A percentile compares a stretch with the other conserved stretches of the same genome.
These are phyloP conservation scores for Eupithecia pulchellata DNA, from an alignment of 2,888 invertebrate genomes.

Conservation along the genomic window DNA sequence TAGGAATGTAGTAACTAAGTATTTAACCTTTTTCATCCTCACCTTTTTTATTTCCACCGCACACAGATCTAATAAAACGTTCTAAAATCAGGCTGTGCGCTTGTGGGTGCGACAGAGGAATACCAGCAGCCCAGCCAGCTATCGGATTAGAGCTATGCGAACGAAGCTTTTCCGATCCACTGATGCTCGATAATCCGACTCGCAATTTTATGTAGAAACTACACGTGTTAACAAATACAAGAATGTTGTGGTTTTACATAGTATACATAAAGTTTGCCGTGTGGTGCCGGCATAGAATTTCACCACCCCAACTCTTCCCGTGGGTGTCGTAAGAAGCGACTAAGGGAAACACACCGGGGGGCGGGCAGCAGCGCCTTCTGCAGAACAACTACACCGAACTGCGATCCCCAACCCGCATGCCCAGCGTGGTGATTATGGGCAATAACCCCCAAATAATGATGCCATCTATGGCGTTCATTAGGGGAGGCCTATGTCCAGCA, in stretches of 20 bases:
- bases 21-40: neutral
- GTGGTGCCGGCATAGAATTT: no score
- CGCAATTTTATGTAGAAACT: slow-evolving; percentile 5
- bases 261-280: no score
- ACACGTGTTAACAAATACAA: neutral
- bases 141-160: slow-evolving; percentile 52
- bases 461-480: no score
- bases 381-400: no score
- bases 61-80: neutral
- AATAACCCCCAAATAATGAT: no score
- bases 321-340: no score
- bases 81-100: neutral
- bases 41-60: neutral
- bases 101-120: slow-evolving; percentile 26
- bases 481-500: no score
- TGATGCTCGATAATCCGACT: slow-evolving; percentile 50
- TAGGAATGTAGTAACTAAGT: neutral
- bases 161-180: slow-evolving; percentile 51
- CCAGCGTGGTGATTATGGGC: no score
- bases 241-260: neutral
- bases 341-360: no score
- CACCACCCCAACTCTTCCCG: no score
- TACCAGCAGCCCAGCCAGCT: slow-evolving; percentile 50
- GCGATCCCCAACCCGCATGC: no score
- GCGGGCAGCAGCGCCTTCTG: no score